Evolutionary conservation across 2,113 vertebrate genomes (phyloP), one percentile per base, ranked within the genome.

Genomic region (Pterocles orientalis): DNA sequence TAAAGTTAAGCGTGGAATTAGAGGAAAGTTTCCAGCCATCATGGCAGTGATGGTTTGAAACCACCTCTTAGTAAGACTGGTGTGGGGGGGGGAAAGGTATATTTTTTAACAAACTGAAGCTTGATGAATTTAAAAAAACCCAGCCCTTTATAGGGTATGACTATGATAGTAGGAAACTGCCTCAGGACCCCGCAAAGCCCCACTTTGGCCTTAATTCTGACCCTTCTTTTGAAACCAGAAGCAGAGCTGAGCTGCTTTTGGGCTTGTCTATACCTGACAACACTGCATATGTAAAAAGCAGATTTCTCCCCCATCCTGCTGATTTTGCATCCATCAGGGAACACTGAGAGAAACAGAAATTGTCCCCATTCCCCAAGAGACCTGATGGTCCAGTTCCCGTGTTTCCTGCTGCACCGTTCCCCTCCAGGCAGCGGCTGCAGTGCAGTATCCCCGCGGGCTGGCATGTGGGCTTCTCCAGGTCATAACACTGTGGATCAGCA

Each of bases 321-420:
- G 31, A 39, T 78, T 60, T 72, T 72, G n/a, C 18, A 36, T 66
- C 60, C n/a, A 34, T n/a, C 41, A 29, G 33, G 53, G 21, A 73
- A 23, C 26, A 61, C 8, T 0, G 1, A 60, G 45, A 88, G 47
- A 84, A 60, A 36, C 12, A 33, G 57, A 43, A 50, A 29, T 25
- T 68, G 34, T 56, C 34, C 21, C 26, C 0, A 0, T 68, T 84
- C 68, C 53, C 61, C 47, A 57, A 36, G 71, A 48, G 47, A 60
- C 34, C 39, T 58, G 26, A 28, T 0, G 0, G 66, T 6, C 12
- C 0, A 0, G 23, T 56, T 84, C 26, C 60, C 3, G 3, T 54
- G 25, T 36, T 41, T 58, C 24, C 51, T 28, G 7, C 54, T 29
- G 41, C 54, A 4, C 36, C 1, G 1, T 25, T 39, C 21, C 23